phyloP scores from a whole-genome alignment of 2,113 vertebrate genomes.

The Jaculus jaculus region DNA sequence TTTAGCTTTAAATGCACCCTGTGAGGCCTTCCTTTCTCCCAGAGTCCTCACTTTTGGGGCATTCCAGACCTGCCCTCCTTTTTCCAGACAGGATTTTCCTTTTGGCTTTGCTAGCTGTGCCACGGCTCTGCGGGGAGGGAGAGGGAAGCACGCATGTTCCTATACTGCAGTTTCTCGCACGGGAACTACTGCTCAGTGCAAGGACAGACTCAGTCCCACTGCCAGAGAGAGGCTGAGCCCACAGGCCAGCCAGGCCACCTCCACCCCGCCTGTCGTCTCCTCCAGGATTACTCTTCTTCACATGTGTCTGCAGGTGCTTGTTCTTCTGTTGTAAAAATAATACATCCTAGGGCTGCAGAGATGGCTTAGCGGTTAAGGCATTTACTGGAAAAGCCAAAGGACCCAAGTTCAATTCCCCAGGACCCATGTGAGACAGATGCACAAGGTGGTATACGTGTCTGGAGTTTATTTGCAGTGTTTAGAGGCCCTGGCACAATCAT shows the following conservation, averaged over 20 bases:
- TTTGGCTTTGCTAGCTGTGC: not conserved
- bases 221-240: not conserved
- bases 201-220: not conserved
- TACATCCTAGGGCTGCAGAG: too few relatives aligned
- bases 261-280: too few relatives aligned
- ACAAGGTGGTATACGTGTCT: too few relatives aligned
- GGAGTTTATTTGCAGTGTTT: too few relatives aligned
- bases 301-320: not conserved
- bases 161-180: not conserved
- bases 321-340: not conserved
- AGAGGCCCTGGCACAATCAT: too few relatives aligned
- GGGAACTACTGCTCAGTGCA: not conserved
- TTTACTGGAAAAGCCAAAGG: too few relatives aligned
- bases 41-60: not conserved
- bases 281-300: not conserved
- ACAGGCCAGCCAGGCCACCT: too few relatives aligned
- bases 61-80: not conserved
- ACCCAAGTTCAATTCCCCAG: too few relatives aligned
- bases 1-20: not conserved
- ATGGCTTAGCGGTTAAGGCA: too few relatives aligned
- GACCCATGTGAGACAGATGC: too few relatives aligned
- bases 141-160: accelerated
- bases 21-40: not conserved
- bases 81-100: not conserved
- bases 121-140: not conserved